Percentiles rank a stretch among this genome's conserved stretches.
Evolutionary conservation across 2,113 vertebrate species (phyloP).

Genomic region (Nesoenas mayeri): DNA sequence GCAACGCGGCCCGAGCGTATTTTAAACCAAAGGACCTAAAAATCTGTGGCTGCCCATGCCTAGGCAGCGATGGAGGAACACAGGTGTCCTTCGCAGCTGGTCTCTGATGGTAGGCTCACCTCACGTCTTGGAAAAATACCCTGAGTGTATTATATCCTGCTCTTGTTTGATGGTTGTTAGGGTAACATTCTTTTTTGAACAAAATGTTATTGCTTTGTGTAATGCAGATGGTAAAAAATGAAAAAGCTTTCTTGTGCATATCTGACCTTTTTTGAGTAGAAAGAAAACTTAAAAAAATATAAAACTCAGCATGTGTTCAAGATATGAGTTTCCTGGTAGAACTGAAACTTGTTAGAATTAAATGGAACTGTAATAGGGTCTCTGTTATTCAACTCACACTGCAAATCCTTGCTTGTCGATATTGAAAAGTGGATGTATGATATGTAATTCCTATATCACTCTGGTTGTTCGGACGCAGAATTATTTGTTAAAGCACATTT

Average conservation of each 20-base stretch:
- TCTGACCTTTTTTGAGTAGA: constrained; percentile 11
- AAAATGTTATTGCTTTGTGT: neutral
- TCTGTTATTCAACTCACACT: neutral
- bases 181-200: neutral
- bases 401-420: neutral
- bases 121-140: fast-evolving
- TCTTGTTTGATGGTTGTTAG: constrained; percentile 14
- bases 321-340: neutral
- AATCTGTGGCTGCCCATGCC: neutral
- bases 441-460: neutral
- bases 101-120: neutral
- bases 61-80: neutral
- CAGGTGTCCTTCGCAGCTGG: neutral
- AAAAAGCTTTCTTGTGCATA: neutral
- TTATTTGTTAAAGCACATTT: neutral
- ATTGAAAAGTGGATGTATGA: neutral
- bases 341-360: neutral
- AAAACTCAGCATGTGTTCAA: neutral
- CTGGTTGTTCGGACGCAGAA: neutral
- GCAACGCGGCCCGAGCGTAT: fast-evolving
- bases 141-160: neutral
- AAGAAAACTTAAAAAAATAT: neutral
- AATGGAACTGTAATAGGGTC: neutral
- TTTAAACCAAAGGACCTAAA: neutral
- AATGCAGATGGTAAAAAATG: neutral